These are phyloP conservation scores for Kryptopterus vitreolus DNA, from an alignment of 2,797 vertebrate genomes.

Conservation along the genomic window DNA sequence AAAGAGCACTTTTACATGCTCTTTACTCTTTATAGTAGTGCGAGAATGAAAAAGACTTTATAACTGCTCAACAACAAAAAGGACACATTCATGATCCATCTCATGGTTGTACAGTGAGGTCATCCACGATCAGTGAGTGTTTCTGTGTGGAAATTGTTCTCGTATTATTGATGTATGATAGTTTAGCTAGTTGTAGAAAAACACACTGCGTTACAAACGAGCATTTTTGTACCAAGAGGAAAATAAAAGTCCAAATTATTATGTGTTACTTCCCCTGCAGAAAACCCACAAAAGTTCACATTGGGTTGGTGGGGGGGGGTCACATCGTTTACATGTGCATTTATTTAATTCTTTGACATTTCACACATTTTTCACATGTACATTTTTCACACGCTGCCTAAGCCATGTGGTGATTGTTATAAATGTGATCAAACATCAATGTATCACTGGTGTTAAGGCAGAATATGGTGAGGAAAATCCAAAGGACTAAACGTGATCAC, in stretches of 20 bases:
- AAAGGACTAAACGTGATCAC: neutral
- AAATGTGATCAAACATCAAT: neutral
- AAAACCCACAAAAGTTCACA: conserved; percentile 9
- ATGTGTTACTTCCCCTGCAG: conserved; percentile 16
- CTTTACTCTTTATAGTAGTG: neutral
- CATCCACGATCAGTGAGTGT: neutral
- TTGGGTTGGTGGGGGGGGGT: neutral
- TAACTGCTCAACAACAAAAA: neutral
- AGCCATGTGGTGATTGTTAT: no score
- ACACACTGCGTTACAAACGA: neutral
- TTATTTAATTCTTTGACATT: neutral
- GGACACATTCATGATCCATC: neutral
- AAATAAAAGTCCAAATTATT: conserved; percentile 12
- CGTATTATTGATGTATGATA: neutral
- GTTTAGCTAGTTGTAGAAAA: neutral
- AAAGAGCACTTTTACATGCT: neutral
- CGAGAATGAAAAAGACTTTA: neutral
- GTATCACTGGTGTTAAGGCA: neutral
- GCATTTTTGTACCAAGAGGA: neutral
- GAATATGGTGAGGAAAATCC: neutral
- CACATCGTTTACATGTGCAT: neutral
- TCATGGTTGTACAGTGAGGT: neutral
- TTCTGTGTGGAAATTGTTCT: neutral
- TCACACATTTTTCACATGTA: neutral
- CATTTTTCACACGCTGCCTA: neutral